Evolutionary conservation across 2,797 vertebrate species (phyloP).

Genomic region (Molossus alvarezi): DNA sequence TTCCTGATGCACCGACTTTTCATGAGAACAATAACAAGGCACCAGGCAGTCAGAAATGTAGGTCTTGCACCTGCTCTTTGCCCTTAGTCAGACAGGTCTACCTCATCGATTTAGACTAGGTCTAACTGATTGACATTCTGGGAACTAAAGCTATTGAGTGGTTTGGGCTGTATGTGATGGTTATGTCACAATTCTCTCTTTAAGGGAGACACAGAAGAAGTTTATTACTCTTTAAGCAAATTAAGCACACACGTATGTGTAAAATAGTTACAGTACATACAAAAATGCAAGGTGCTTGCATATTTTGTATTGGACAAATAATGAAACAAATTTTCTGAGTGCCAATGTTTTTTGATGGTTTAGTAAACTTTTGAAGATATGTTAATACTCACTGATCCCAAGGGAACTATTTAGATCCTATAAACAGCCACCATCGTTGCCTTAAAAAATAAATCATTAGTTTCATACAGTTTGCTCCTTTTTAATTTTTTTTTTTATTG

Average conservation of each 20-base stretch:
- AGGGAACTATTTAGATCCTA: slow-evolving; percentile 22
- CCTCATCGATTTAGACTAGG: slow-evolving; percentile 60
- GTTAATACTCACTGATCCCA: neutral
- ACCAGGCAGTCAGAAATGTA: slow-evolving; percentile 86
- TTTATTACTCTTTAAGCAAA: slow-evolving; percentile 19
- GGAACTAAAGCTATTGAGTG: neutral
- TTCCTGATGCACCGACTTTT: slow-evolving; percentile 88
- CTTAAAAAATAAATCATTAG: slow-evolving; percentile 35
- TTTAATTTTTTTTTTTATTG: neutral
- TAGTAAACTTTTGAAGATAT: slow-evolving; percentile 45
- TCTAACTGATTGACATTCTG: slow-evolving; percentile 59
- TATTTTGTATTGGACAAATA: slow-evolving; percentile 49
- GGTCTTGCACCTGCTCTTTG: slow-evolving; percentile 86
- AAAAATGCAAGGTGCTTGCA: neutral
- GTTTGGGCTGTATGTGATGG: neutral
- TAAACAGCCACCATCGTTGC: neutral
- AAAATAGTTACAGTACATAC: neutral
- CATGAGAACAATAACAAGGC: slow-evolving; percentile 90
- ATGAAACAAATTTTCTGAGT: neutral
- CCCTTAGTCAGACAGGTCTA: slow-evolving; percentile 84
- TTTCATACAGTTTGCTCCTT: slow-evolving; percentile 9
- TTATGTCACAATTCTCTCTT: neutral
- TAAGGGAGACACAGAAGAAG: neutral
- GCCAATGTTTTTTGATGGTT: neutral
- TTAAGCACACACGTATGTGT: neutral